phyloP scores from a whole-genome alignment of 2,797 vertebrate species.

The Bovichtus variegatus region DNA sequence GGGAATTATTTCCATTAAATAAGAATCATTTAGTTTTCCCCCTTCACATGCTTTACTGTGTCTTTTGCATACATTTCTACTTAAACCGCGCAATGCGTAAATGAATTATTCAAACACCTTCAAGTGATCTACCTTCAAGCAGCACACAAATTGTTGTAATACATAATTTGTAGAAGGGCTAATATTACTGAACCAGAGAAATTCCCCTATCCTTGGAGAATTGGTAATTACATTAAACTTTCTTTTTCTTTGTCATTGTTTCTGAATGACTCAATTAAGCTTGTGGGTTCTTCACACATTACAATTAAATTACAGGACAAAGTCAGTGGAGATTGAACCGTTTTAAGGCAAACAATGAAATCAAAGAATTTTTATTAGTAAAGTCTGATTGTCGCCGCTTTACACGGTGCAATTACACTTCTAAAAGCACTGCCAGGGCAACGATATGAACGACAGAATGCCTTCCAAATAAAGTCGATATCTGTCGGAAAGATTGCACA shows the following conservation, averaged over 20 bases:
- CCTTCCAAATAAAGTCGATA: neutral
- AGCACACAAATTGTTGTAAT: conserved; percentile 16
- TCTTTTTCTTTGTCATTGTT: conserved; percentile 32
- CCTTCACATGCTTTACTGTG: conserved; percentile 3
- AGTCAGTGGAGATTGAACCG: neutral
- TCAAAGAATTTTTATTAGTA: neutral
- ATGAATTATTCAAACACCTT: conserved; percentile 58
- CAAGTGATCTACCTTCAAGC: conserved; percentile 37
- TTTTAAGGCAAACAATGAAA: conserved; percentile 2
- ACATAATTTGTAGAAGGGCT: conserved; percentile 35
- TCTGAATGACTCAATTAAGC: conserved; percentile 38
- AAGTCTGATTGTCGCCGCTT: neutral
- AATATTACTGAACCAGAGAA: conserved; percentile 35
- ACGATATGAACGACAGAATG: neutral
- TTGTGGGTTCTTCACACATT: conserved; percentile 14
- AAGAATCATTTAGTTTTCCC: neutral
- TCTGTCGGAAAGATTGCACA: no score
- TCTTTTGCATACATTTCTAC: conserved; percentile 17
- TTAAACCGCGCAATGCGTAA: conserved; percentile 8
- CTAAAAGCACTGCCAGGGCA: neutral
- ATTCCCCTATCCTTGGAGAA: conserved; percentile 11
- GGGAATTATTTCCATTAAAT: conserved; percentile 19
- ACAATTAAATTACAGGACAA: conserved; percentile 24
- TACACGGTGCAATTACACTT: neutral
- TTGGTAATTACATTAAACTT: conserved; percentile 50